Base-by-base conservation (phyloP, 2,797 vertebrate species). In the Bovichtus variegatus region DNA sequence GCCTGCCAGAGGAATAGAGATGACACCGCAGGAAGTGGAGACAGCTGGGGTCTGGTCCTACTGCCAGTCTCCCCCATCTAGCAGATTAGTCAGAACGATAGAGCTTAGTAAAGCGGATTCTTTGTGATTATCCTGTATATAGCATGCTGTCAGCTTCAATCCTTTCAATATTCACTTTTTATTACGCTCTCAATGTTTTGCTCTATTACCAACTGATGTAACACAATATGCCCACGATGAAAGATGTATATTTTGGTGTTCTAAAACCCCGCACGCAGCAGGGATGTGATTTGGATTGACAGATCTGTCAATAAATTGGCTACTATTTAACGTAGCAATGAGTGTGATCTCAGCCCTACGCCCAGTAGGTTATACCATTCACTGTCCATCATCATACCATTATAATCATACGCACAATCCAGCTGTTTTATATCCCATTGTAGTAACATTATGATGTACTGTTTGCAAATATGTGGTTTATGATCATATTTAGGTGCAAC, bases 11-110 rank as follows among this genome's bases (percentile, higher is more conserved):
- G 60, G 65, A 86, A 63, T 55, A 43, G 71, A 76, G 63, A 80
- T 55, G 77, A 87, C 50, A 46, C 59, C 63, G 64, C 69, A 81
- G 66, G 77, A 80, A 66, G 43, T 25, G 58, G 61, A 82, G 81
- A 84, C 82, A 85, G 80, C 76, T 76, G 76, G n/a, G 67, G 64
- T 80, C 74, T 73, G 61, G 34, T 78, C 72, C 9, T 23, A 58
- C 74, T 60, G 55, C 58, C 72, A 44, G 53, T 75, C 36, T 72
- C 38, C 19, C 29, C 31, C 19, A 79, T 78, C 62, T 76, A 47
- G 44, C 47, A 80, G 81, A 90, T 83, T 76, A 83, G 64, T 66
- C 50, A 51, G 29, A 77, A 36, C 6, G 62, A 78, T 19, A 43
- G 58, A 59, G 66, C 4, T 79, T 41, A 74, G 43, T 31, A 6